phyloP scores from a whole-genome alignment of 2,888 invertebrate species.

The Chloroclystis v-ata region DNA sequence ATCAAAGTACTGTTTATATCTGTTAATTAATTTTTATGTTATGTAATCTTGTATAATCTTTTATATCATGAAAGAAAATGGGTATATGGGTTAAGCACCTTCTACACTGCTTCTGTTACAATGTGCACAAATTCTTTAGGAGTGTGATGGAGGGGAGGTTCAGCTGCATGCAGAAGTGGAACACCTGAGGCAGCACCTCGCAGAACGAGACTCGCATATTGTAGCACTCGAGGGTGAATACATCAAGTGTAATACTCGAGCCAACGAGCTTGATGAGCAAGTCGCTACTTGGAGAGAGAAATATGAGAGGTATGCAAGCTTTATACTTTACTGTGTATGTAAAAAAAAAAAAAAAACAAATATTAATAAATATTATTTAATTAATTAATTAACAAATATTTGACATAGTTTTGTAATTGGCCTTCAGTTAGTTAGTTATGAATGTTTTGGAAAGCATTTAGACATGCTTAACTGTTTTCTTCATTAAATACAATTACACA shows the following conservation, averaged over 20 bases:
- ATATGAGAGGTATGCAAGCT: conserved; percentile 83
- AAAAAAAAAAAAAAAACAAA: too few species aligned
- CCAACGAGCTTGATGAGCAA: conserved; percentile 89
- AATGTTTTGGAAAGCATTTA: too few species aligned
- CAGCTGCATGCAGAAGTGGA: conserved; percentile 93
- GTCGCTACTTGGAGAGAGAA: conserved; percentile 93
- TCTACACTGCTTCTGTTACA: conserved; percentile 47
- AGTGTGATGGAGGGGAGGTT: conserved; percentile 58
- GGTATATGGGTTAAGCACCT: not conserved
- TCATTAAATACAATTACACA: too few species aligned
- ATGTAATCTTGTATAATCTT: too few species aligned
- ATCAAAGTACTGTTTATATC: too few species aligned
- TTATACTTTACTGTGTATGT: not conserved
- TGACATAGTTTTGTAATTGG: too few species aligned
- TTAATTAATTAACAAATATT: too few species aligned
- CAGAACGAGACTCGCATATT: conserved; percentile 90
- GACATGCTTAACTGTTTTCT: too few species aligned
- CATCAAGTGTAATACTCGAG: conserved; percentile 86
- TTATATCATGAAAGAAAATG: too few species aligned
- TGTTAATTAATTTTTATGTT: too few species aligned
- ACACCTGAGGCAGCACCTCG: conserved; percentile 87
- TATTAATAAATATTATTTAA: too few species aligned
- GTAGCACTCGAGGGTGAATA: conserved; percentile 92
- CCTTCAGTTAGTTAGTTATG: too few species aligned
- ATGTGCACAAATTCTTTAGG: conserved; percentile 58